Conservation (phyloP, 2,888 invertebrate species). For the Schizotus pectinicornis region DNA sequence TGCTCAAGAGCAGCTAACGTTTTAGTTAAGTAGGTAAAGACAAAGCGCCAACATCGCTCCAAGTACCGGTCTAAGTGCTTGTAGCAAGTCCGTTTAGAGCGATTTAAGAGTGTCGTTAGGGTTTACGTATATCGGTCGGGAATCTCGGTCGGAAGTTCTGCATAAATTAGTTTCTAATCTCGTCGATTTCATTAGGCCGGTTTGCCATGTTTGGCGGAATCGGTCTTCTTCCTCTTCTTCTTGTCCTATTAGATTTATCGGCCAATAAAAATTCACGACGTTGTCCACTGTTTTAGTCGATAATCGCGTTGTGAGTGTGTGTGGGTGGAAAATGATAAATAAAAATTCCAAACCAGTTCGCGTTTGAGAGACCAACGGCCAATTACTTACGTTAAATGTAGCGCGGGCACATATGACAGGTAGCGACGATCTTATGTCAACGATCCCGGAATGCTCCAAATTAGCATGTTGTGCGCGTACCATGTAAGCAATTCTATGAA, state of each 20-base stretch:
- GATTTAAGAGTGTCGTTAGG: constrained; percentile 55
- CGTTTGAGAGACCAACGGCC: constrained; percentile 18
- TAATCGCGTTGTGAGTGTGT: constrained; percentile 12
- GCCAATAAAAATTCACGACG: constrained; percentile 22
- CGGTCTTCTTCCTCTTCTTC: not conserved
- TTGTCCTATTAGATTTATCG: constrained; percentile 2
- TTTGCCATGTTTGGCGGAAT: constrained; percentile 41
- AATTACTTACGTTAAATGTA: constrained; percentile 21
- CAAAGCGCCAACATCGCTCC: constrained; percentile 28
- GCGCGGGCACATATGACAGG: constrained; percentile 6
- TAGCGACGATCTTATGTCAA: constrained; percentile 39
- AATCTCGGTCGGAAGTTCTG: constrained; percentile 53
- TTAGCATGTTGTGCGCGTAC: constrained; percentile 46
- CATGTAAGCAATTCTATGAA: constrained; percentile 34
- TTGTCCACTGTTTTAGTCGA: constrained; percentile 15
- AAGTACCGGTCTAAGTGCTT: constrained; percentile 31
- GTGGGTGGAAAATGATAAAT: constrained; percentile 22
- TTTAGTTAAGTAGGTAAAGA: constrained; percentile 31
- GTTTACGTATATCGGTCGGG: constrained; percentile 45
- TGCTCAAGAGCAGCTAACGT: constrained; percentile 26
- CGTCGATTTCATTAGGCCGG: constrained; percentile 42
- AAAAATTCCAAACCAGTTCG: constrained; percentile 24
- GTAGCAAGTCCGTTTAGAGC: constrained; percentile 39
- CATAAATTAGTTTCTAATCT: constrained; percentile 52
- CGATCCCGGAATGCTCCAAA: constrained; percentile 43